A percentile compares a stretch with the other conserved stretches of the same genome.
Conservation (phyloP, 2,113 vertebrate genomes). For the Mormyrus iriodes region DNA sequence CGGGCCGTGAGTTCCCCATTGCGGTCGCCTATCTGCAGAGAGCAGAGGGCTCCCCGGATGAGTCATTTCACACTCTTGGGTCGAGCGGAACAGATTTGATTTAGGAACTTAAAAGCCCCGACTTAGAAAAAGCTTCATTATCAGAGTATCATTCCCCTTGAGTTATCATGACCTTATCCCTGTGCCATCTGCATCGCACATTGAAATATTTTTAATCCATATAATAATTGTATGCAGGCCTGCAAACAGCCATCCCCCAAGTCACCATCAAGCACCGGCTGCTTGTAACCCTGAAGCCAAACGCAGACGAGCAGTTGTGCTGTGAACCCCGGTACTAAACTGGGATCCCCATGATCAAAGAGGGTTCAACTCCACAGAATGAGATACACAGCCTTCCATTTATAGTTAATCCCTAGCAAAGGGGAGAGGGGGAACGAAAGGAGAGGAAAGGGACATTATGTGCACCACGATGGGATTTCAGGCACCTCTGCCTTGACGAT, state of each 20-base stretch:
- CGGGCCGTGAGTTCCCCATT: constrained; percentile 79
- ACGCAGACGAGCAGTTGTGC: neutral
- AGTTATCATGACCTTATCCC: neutral
- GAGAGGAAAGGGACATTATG: neutral
- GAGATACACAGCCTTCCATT: neutral
- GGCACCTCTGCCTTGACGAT: neutral
- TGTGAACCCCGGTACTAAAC: neutral
- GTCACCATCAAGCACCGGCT: neutral
- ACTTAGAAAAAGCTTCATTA: neutral
- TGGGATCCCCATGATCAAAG: neutral
- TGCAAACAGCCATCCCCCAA: neutral
- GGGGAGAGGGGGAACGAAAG: neutral
- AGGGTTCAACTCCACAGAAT: neutral
- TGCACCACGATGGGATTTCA: neutral
- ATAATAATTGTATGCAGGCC: neutral
- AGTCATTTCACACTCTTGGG: neutral
- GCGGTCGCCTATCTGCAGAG: constrained; percentile 76
- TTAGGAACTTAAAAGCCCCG: neutral
- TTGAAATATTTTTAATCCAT: neutral
- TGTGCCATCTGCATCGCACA: neutral
- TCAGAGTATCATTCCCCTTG: neutral
- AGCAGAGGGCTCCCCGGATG: neutral
- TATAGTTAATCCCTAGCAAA: neutral
- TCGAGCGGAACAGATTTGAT: neutral
- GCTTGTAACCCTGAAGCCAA: neutral